Evolutionary conservation across 2,888 invertebrate species (phyloP).

Genomic region (Steromphala cineraria): DNA sequence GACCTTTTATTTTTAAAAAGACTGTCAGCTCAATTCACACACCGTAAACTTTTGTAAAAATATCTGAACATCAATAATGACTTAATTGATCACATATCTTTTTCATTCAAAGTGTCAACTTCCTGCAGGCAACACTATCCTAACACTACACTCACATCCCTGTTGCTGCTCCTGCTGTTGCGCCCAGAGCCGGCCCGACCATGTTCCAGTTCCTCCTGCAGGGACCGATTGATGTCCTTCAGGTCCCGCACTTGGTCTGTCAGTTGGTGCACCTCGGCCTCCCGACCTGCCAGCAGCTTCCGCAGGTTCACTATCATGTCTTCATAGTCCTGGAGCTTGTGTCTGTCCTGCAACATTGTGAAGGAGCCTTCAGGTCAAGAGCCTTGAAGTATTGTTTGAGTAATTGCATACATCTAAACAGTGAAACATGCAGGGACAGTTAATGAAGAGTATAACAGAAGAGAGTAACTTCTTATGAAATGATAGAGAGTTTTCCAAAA

Average conservation of each 20-base stretch:
- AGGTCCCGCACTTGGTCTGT: constrained; percentile 50
- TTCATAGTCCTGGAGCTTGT: constrained; percentile 55
- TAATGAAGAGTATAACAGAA: not conserved
- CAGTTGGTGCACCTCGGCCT: constrained; percentile 57
- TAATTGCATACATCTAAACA: not conserved
- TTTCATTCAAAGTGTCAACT: no score
- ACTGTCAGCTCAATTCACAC: no score
- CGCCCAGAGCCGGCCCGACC: not conserved
- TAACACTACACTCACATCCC: constrained; percentile 18
- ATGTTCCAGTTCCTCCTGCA: constrained; percentile 57
- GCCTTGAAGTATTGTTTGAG: not conserved
- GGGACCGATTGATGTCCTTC: constrained; percentile 52
- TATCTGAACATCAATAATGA: no score
- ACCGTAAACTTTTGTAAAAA: no score
- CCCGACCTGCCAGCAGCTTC: constrained; percentile 51
- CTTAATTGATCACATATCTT: no score
- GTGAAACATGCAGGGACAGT: not conserved
- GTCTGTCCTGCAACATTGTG: constrained; percentile 11
- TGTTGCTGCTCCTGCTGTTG: constrained; percentile 45
- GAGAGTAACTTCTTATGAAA: not conserved
- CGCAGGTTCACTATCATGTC: constrained; percentile 53
- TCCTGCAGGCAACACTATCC: no score
- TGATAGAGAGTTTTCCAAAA: no score
- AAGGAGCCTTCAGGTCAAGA: not conserved
- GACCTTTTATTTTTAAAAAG: no score